Evolutionary conservation across 2,797 vertebrate species (phyloP), one percentile per base, ranked within the genome.

Genomic region (Dendrocincla fuliginosa): DNA sequence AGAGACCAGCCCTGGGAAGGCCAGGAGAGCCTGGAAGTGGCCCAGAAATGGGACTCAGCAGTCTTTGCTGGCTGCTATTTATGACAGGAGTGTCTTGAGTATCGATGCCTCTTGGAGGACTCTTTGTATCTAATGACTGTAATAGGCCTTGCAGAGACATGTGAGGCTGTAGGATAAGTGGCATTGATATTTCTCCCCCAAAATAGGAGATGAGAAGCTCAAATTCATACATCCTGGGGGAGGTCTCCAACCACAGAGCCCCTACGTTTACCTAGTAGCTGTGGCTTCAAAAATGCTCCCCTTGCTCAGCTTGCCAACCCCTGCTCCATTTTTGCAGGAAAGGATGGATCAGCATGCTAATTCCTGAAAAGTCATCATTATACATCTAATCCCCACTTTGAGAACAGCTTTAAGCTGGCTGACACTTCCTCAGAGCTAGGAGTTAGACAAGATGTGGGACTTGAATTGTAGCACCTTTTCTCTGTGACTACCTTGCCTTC

Each of bases 181-280:
- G 9, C 1, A 24, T 14, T 33, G 33, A 35, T 47, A 41, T 8
- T 89, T 59, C 4, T 1, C 1, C 10, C 11, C 6, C 3, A 32
- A 52, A 53, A 23, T 11, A 57, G 30, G 10, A 75, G 25, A 9
- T 28, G 6, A 50, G 49, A 73, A 90, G 5, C 35, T 89, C n/a
- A 59, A 76, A 55, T 27, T 59, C 6, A 0, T 41, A 16, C 14
- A 20, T 44, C 23, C 24, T 13, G 19, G 30, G 13, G 30, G n/a
- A 82, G 4, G 11, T 73, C 47, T 79, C 22, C 84, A 61, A 65
- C 13, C 46, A 49, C 16, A 33, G 73, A 90, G 1, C 6, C 7
- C 46, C 32, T 56, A 7, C 23, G 8, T 39, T 93, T 10, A 4
- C 18, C 24, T 19, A 2, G 7, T 3, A 20, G 3, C 7, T 63